Evolutionary conservation across 2,888 invertebrate species (phyloP).

Genomic region (Colletes collaris): DNA sequence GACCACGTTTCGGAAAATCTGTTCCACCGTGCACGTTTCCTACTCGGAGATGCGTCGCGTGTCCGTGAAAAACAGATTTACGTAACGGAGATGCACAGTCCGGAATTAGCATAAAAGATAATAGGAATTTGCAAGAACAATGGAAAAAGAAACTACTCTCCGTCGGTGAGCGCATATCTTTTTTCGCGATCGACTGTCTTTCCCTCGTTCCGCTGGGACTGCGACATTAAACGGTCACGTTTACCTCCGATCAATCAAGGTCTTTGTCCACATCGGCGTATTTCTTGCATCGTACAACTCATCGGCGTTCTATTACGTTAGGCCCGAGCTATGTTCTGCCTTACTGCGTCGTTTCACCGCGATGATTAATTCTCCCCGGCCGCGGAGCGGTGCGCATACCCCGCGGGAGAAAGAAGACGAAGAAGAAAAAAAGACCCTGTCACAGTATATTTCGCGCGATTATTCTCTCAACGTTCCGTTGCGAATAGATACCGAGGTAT

Average conservation of each 20-base stretch:
- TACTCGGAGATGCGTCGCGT: conserved; percentile 9
- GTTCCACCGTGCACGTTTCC: conserved; percentile 5
- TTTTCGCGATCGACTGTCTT: conserved; percentile 54
- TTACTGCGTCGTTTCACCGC: conserved; percentile 71
- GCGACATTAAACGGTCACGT: conserved; percentile 61
- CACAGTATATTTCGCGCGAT: conserved; percentile 75
- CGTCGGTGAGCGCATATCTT: conserved; percentile 39
- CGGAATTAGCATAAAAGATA: conserved; percentile 46
- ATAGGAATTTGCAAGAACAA: conserved; percentile 39
- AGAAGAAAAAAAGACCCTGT: conserved; percentile 55
- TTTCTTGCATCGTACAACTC: conserved; percentile 65
- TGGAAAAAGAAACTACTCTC: conserved; percentile 35
- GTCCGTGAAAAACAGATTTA: conserved; percentile 29
- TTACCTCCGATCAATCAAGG: conserved; percentile 70
- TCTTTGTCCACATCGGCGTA: conserved; percentile 56
- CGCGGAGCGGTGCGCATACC: conserved; percentile 47
- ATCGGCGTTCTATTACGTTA: conserved; percentile 70
- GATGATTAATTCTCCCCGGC: conserved; percentile 67
- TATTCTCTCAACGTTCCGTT: conserved; percentile 75
- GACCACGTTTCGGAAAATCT: background rate
- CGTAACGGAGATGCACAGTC: conserved; percentile 31
- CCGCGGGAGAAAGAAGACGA: conserved; percentile 40
- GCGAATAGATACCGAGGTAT: conserved; percentile 65
- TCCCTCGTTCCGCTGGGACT: conserved; percentile 39
- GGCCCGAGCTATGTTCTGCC: conserved; percentile 58